Evolutionary conservation across 2,797 vertebrate species (phyloP).

Genomic region (Crocidura indochinensis): DNA sequence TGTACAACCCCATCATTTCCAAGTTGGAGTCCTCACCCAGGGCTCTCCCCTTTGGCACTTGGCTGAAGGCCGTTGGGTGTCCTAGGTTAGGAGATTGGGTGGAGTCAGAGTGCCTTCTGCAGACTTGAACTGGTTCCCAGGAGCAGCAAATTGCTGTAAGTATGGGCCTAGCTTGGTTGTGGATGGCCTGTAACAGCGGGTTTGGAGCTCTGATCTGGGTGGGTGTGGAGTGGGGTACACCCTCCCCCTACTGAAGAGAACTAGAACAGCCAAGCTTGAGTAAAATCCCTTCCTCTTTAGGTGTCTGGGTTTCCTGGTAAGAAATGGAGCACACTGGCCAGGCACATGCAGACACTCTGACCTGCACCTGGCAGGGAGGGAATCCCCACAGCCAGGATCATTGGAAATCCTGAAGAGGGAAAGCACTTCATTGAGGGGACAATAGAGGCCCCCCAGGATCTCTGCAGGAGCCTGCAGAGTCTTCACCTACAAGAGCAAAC

Average conservation of each 20-base stretch:
- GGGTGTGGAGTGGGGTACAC: background rate
- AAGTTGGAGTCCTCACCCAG: background rate
- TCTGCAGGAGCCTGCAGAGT: background rate
- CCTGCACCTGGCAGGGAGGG: background rate
- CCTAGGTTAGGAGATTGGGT: background rate
- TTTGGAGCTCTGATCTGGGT: slow-evolving; percentile 44
- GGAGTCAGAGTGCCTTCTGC: background rate
- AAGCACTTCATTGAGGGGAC: background rate
- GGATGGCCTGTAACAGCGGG: background rate
- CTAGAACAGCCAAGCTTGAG: slow-evolving; percentile 6
- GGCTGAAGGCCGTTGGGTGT: background rate
- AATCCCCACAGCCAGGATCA: background rate
- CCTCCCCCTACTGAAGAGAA: background rate
- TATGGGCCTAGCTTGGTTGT: background rate
- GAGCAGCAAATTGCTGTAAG: background rate
- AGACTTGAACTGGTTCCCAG: slow-evolving; percentile 12
- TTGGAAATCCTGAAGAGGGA: background rate
- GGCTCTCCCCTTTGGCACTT: slow-evolving; percentile 28
- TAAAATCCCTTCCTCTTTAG: background rate
- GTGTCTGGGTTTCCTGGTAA: background rate
- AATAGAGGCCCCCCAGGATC: background rate
- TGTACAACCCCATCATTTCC: background rate
- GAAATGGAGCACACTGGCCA: background rate
- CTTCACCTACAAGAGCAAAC: background rate
- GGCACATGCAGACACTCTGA: background rate